Base-by-base conservation (phyloP, 1,140 invertebrate genomes). In the Sarcophaga peregrina region DNA sequence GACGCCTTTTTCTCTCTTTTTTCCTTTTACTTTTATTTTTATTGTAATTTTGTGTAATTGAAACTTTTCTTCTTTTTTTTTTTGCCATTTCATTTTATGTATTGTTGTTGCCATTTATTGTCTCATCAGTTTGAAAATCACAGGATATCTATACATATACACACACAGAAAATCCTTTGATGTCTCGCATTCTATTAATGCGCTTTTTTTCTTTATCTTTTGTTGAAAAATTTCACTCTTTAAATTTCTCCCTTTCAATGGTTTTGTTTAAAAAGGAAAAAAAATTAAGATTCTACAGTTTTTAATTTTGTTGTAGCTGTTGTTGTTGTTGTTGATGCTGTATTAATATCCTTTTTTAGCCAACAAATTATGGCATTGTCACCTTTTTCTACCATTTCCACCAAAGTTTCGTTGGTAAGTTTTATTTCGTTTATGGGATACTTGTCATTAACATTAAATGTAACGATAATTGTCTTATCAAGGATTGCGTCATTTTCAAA, bases 21-120 rank as follows among this genome's bases (percentile, higher is more conserved):
- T 58, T 15, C n/a, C n/a, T 13, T 58, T 58, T 58, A 0, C 13
- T 58, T 76, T 76, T 52, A 50, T 50, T 17, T 50, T 11, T 25
- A 78, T 37, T 37, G 75, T 78, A 78, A 78, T 78, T 78, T 78
- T 78, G 75, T 78, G 75, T 78, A 78, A 78, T 78, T 78, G 75
- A 78, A 78, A 78, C 75, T 78, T 50, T 78, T 78, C 75, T 50
- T 45, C n/a, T n/a, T n/a, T n/a, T n/a, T n/a, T 74, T 45, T 5
- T 11, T 11, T 45, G 11, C n/a, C 17, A 11, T n/a, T 48, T 48
- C 74, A 68, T 20, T 68, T 17, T 73, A 20, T 25, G 25, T 73
- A 20, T 11, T 25, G 68, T 73, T 46, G 20, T 45, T 72, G 62
- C 20, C 62, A 74, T 5, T 74, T 74, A 45, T 45, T 78, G 75